Evolutionary conservation across 1,140 invertebrate genomes (phyloP), one percentile per base, ranked within the genome.

Genomic region (Zaprionus inermis): DNA sequence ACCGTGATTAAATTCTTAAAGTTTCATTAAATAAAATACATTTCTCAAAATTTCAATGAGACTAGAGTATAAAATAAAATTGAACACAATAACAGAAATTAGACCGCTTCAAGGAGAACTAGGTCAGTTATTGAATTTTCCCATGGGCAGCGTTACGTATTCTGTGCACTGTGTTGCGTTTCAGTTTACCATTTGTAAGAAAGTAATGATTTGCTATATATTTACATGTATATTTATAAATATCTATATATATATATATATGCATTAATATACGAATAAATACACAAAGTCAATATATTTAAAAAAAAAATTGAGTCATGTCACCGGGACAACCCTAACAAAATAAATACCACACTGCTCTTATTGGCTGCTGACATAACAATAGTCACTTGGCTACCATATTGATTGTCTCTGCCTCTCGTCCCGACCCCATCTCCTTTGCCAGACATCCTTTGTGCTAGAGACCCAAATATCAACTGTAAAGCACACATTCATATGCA

Each of bases 51-150:
- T 32, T 32, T 32, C 10, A 32, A 32, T 32, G 7, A 1, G 7
- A 1, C 10, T 32, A 32, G 10, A 32, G 30, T 9, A 32, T 32
- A 10, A 7, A 7, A 9, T 32, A 32, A 10, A 32, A 32, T 32
- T 9, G 4, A 9, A 7, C 9, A 32, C 30, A 1, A 32, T 4
- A 32, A 32, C 10, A 32, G 30, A 7, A 32, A 44, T 5, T 44
- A 16, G 38, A 44, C n/a, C 38, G 18, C 9, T 58, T 49, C 18
- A 11, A 49, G 30, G 70, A 73, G 80, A 91, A 86, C 72, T 91
- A 91, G 90, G 90, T 91, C 90, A 91, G 84, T 90, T 91, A 90
- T 91, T 86, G 89, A 91, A 81, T 91, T 91, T 91, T 76, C 68
- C 65, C 41, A 57, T 28, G 36, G 28, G n/a, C 18, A 46, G 24